A percentile compares a stretch with the other conserved stretches of the same genome.
Evolutionary conservation across 2,113 vertebrate genomes (phyloP).

Genomic region (Dicentrarchus labrax): DNA sequence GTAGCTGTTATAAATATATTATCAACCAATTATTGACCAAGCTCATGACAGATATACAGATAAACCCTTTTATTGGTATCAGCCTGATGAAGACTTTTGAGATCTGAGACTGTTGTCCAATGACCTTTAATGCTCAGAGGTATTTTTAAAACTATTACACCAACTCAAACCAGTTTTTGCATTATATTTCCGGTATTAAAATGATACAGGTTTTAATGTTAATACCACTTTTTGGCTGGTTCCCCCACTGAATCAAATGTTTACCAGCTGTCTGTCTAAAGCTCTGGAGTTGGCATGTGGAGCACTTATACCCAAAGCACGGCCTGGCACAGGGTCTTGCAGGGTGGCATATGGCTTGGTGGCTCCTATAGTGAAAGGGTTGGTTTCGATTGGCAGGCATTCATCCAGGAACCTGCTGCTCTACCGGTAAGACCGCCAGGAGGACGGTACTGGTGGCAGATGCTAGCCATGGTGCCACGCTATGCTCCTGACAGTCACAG

Average conservation of each 20-base stretch:
- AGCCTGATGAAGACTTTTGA: background rate
- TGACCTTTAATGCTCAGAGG: background rate
- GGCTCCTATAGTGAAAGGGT: constrained; percentile 55
- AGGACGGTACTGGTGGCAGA: constrained; percentile 71
- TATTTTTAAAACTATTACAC: background rate
- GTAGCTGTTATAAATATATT: background rate
- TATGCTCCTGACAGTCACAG: constrained; percentile 62
- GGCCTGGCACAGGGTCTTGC: constrained; percentile 53
- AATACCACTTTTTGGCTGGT: constrained; percentile 8
- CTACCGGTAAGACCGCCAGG: constrained; percentile 47
- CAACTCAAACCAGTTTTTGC: background rate
- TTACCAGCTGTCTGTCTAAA: constrained; percentile 32
- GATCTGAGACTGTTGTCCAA: background rate
- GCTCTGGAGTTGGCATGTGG: constrained; percentile 26
- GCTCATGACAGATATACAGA: background rate
- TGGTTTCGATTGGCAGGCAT: constrained; percentile 67
- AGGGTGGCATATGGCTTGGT: constrained; percentile 67
- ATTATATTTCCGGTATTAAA: background rate
- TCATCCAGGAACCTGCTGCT: constrained; percentile 69
- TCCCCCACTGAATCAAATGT: constrained; percentile 13
- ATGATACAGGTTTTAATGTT: background rate
- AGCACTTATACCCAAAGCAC: constrained; percentile 28
- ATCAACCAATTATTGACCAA: no score
- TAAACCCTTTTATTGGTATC: background rate
- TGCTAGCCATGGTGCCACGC: constrained; percentile 64